Percentiles rank a stretch among this genome's conserved stretches.
phyloP scores from a whole-genome alignment of 2,888 invertebrate species.

The Cecidostiba fungosa region DNA sequence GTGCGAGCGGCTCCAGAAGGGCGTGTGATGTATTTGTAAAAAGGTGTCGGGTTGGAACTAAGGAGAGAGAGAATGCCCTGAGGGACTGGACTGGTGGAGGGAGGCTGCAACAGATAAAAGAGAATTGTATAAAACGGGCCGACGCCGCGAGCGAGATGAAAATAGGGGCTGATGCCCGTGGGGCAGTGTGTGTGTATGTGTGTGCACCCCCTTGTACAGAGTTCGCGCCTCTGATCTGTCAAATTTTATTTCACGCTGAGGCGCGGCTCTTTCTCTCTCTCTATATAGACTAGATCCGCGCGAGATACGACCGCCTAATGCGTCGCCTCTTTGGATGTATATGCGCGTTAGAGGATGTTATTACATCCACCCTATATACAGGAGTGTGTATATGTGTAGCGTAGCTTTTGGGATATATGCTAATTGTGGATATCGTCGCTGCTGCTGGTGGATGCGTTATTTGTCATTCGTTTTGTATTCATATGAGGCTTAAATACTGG shows the following conservation, averaged over 20 bases:
- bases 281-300: not conserved
- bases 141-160: constrained; percentile 71
- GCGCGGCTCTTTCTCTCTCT: not conserved
- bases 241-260: constrained; percentile 79
- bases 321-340: not conserved
- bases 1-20: constrained; percentile 70
- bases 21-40: constrained; percentile 80
- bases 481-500: constrained; percentile 32
- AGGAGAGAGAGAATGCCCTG: constrained; percentile 77
- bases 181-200: constrained; percentile 70
- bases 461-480: constrained; percentile 30
- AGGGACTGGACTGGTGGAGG: constrained; percentile 75
- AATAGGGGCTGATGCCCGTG: constrained; percentile 71
- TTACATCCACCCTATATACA: constrained; percentile 40
- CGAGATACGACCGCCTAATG: constrained; percentile 30
- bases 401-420: constrained; percentile 12
- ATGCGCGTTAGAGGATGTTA: constrained; percentile 48
- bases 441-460: not conserved
- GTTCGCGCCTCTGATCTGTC: constrained; percentile 77
- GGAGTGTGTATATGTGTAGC: not conserved
- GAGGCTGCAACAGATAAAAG: constrained; percentile 78
- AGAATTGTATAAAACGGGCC: constrained; percentile 78
- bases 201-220: constrained; percentile 71
- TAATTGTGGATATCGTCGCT: constrained; percentile 30
- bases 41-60: constrained; percentile 80